phyloP scores from a whole-genome alignment of 2,888 invertebrate species.

The Limulus polyphemus region DNA sequence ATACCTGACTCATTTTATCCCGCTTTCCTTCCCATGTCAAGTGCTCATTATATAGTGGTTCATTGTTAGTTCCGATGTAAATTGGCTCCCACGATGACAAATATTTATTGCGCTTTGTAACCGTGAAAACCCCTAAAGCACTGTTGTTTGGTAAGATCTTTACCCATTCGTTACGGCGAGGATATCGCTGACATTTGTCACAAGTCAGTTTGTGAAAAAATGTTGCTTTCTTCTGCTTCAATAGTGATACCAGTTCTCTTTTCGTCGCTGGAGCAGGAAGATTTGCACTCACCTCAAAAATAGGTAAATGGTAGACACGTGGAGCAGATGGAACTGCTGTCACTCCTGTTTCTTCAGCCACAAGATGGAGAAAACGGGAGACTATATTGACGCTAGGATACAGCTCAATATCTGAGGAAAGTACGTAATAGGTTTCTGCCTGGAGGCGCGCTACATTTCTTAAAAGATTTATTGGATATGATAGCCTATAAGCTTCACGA shows the following conservation, averaged over 20 bases:
- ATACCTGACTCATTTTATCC: conserved; percentile 93
- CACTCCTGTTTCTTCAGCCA: neutral
- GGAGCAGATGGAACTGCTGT: neutral
- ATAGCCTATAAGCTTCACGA: conserved; percentile 5
- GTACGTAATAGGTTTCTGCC: conserved; percentile 19
- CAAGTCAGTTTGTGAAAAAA: conserved; percentile 85
- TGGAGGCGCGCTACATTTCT: conserved; percentile 21
- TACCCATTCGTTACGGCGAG: conserved; percentile 26
- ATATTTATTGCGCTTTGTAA: conserved; percentile 45
- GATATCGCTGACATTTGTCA: conserved; percentile 61
- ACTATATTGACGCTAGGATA: conserved; percentile 23
- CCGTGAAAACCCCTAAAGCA: conserved; percentile 30
- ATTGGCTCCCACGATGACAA: conserved; percentile 66
- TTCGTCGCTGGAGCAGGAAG: conserved; percentile 44
- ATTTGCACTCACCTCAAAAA: conserved; percentile 58
- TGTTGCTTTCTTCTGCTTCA: conserved; percentile 63
- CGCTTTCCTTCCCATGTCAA: conserved; percentile 89
- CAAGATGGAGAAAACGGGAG: conserved; percentile 11
- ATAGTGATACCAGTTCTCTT: conserved; percentile 52
- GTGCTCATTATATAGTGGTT: conserved; percentile 74
- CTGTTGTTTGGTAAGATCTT: conserved; percentile 14
- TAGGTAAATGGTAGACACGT: conserved; percentile 72
- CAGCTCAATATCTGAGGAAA: conserved; percentile 24
- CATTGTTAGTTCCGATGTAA: conserved; percentile 74
- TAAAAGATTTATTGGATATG: conserved; percentile 24